These are phyloP conservation scores for Elaphurus davidianus DNA, from an alignment of 2,113 vertebrate species.

Conservation along the genomic window DNA sequence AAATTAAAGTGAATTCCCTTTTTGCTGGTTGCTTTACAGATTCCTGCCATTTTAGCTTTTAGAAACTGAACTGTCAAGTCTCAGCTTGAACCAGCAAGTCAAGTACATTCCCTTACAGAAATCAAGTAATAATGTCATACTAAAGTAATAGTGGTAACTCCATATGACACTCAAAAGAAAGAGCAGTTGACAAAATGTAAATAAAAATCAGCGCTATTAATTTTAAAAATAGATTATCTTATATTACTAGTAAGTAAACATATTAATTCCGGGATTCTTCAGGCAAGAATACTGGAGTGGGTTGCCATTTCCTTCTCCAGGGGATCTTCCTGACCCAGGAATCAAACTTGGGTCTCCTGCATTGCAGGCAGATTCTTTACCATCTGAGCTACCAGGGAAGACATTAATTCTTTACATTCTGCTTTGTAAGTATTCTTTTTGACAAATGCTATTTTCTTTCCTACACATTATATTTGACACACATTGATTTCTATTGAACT, in stretches of 20 bases:
- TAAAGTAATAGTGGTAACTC: background rate
- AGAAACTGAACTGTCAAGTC: background rate
- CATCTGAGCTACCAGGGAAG: background rate
- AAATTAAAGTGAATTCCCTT: background rate
- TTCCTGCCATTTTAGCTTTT: background rate
- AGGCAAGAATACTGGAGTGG: background rate
- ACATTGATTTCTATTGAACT: conserved; percentile 17
- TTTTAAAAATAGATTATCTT: background rate
- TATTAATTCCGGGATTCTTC: background rate
- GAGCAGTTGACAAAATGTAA: background rate
- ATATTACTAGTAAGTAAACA: background rate
- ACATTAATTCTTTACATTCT: background rate
- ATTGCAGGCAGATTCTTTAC: background rate
- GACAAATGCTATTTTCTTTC: background rate
- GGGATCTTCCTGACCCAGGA: background rate
- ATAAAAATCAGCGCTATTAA: background rate
- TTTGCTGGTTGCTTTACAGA: background rate
- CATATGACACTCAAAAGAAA: background rate
- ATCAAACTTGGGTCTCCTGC: background rate
- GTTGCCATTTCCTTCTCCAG: background rate
- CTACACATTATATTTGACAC: background rate
- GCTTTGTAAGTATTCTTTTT: background rate
- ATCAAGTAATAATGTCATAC: background rate
- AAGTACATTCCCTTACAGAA: background rate
- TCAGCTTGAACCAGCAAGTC: background rate